Evolutionary conservation across 2,888 invertebrate species (phyloP), one percentile per base, ranked within the genome.

Genomic region (Danaus chrysippus): DNA sequence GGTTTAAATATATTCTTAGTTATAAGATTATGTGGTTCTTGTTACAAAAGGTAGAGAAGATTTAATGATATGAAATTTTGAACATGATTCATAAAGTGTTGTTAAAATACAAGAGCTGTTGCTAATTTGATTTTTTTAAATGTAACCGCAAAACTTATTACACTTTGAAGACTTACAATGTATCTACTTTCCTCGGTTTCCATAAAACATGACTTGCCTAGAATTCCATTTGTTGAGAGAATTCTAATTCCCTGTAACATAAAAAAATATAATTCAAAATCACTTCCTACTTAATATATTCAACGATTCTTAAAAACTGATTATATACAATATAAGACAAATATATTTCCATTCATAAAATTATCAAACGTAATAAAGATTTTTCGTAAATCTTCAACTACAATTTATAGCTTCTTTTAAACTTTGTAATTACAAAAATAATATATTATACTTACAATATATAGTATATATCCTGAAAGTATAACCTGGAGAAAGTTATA

Each of bases 401-500:
- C 8, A 1, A 34, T 34, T 8, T 3, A 34, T 0, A 34, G 23
- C 23, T 34, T 34, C 6, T 5, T 34, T 34, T 17, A 1, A 17
- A 17, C 10, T 17, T 17, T n/a, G 2, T 17, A 17, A n/a, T 46
- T 13, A 15, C 17, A 17, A 54, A 15, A 41, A 43, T 10, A 43
- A 60, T 34, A 56, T 61, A 54, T 61, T 43, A 15, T 59, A 76
- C 79, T 86, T 77, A 93, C 94, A 73, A 84, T 81, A 66, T 82
- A 79, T 58, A 93, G 87, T 58, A 93, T 76, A 69, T 85, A 92
- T 0, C 77, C 73, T 49, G 93, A 94, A 9, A 92, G 68, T 0
- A 91, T 10, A 11, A 95, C 93, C 92, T 96, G 95, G 1, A 92
- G 64, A 0, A 92, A 78, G 73, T 96, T 95, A 76, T 95, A 96